These are phyloP conservation scores for Drosophila pseudoananassae DNA, from an alignment of 1,140 invertebrate species.

Conservation along the genomic window DNA sequence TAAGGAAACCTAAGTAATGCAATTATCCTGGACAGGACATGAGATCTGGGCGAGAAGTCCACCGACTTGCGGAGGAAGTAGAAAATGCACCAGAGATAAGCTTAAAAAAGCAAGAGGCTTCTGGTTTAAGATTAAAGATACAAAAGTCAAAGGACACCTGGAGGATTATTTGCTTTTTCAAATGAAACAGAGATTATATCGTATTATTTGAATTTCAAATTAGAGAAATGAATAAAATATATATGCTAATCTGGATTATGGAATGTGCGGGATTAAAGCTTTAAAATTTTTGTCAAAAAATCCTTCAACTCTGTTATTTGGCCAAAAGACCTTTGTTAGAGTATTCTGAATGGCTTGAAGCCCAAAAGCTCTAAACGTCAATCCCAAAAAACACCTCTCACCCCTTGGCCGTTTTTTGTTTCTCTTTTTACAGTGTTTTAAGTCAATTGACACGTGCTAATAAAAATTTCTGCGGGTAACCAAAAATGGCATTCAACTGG, in stretches of 20 bases:
- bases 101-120: background rate
- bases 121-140: conserved; percentile 27
- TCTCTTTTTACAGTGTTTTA: conserved; percentile 44
- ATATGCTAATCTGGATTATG: background rate
- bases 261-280: background rate
- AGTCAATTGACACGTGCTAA: conserved; percentile 77
- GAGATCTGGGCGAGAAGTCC: conserved; percentile 28
- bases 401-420: conserved; percentile 7
- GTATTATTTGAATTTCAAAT: conserved; percentile 28
- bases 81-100: conserved; percentile 26
- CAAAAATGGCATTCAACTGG: conserved; percentile 63
- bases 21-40: conserved; percentile 60
- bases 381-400: conserved; percentile 8
- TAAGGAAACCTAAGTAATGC: conserved; percentile 67
- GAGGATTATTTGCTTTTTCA: background rate
- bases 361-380: conserved; percentile 2
- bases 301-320: conserved; percentile 7
- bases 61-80: conserved; percentile 10
- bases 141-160: conserved; percentile 10
- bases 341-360: conserved; percentile 18
- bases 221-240: background rate
- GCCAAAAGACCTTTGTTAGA: conserved; percentile 6
- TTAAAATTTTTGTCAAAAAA: background rate
- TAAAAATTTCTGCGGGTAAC: conserved; percentile 69
- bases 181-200: conserved; percentile 1